These are phyloP conservation scores for Saimiri boliviensis DNA, from an alignment of 2,113 vertebrate species.

Conservation along the genomic window DNA sequence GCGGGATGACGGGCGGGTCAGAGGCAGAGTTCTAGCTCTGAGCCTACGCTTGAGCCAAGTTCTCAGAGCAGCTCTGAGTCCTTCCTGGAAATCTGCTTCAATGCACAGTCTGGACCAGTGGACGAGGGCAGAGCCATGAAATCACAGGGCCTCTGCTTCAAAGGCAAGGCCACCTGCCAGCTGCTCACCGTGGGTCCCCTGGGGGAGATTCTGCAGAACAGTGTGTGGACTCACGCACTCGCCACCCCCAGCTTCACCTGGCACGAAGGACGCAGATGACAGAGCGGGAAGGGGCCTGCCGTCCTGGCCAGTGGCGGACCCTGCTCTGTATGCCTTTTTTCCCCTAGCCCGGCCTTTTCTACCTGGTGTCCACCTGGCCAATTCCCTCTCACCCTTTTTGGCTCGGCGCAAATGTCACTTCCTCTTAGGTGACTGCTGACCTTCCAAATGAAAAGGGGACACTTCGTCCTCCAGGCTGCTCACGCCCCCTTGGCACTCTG, in stretches of 20 bases:
- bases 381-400: not conserved
- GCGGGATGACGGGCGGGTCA: too few relatives aligned
- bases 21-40: not conserved
- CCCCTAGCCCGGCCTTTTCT: not conserved
- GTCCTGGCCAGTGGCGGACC: accelerated
- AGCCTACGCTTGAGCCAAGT: not conserved
- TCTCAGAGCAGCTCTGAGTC: not conserved
- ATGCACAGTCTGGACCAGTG: accelerated
- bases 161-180: not conserved
- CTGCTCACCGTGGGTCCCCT: accelerated
- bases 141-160: not conserved
- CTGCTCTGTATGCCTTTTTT: accelerated
- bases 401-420: not conserved
- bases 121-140: not conserved
- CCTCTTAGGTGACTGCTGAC: not conserved
- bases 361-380: not conserved
- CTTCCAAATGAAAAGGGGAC: not conserved
- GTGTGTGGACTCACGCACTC: accelerated
- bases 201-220: too few relatives aligned
- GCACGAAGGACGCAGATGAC: accelerated
- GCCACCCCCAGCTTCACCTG: accelerated
- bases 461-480: not conserved
- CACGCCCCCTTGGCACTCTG: not conserved
- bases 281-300: too few relatives aligned
- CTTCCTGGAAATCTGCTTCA: not conserved